Evolutionary conservation across 2,797 vertebrate genomes (phyloP).

Genomic region (Fundulus diaphanus): DNA sequence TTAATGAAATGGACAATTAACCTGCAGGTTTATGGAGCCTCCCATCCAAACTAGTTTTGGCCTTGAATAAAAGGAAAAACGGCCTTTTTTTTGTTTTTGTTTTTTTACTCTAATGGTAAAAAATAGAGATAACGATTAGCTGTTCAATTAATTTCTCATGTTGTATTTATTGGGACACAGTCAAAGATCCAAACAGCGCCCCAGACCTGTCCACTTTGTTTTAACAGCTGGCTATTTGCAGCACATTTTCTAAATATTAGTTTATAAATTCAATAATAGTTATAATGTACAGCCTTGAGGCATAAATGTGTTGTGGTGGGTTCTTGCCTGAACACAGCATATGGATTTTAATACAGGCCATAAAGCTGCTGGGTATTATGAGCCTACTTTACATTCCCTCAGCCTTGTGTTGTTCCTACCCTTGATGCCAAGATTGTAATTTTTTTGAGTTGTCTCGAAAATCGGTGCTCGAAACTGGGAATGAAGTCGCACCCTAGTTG

Average conservation of each 20-base stretch:
- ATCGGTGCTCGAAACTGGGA: not conserved
- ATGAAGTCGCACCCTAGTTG: not conserved
- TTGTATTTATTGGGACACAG: not conserved
- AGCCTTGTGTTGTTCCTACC: not conserved
- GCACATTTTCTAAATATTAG: not conserved
- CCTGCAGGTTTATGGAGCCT: constrained; percentile 26
- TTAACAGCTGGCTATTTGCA: not conserved
- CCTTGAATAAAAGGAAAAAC: constrained; percentile 11
- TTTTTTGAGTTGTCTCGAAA: not conserved
- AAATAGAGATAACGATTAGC: not conserved
- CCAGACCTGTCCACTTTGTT: not conserved
- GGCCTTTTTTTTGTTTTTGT: too few species aligned
- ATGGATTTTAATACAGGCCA: not conserved
- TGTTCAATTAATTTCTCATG: not conserved
- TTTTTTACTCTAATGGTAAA: not conserved
- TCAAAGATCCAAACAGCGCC: not conserved
- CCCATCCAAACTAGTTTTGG: constrained; percentile 24
- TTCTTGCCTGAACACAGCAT: not conserved
- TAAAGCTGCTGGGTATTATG: not conserved
- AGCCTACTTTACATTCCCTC: not conserved
- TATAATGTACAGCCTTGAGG: not conserved
- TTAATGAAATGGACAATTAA: constrained; percentile 53
- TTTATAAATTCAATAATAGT: not conserved
- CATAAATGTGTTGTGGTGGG: not conserved
- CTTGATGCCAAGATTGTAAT: not conserved